Evolutionary conservation across 37 sponge, comb jelly and placozoan genomes (phyloP).

Genomic region (Eunapius fragilis): DNA sequence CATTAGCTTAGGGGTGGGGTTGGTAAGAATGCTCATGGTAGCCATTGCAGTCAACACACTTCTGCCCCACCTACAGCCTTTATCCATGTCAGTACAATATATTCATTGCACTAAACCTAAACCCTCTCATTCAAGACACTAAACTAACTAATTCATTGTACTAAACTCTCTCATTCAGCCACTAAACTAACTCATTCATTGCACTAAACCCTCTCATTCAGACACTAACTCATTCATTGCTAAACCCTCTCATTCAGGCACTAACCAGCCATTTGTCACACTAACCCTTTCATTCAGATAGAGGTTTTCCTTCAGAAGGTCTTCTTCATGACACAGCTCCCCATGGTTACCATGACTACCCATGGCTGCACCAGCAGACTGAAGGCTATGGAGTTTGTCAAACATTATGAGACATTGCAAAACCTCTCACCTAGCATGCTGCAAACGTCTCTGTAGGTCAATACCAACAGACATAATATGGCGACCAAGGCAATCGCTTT

Average conservation of each 20-base stretch:
- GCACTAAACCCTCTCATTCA: no score
- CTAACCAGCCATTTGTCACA: background rate
- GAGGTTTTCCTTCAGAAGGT: constrained; percentile 32
- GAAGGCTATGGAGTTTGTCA: background rate
- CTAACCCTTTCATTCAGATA: constrained; percentile 15
- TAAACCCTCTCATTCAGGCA: no score
- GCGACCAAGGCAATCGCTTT: background rate
- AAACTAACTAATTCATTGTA: background rate
- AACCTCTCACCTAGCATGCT: background rate
- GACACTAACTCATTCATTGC: no score
- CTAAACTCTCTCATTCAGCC: no score
- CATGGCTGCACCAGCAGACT: no score
- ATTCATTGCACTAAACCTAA: no score
- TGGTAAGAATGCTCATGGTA: no score
- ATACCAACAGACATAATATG: background rate
- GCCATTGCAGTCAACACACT: no score
- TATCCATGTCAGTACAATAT: no score
- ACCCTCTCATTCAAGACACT: background rate
- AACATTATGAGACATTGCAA: background rate
- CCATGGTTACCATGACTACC: background rate
- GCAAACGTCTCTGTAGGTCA: background rate
- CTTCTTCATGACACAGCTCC: constrained; percentile 20
- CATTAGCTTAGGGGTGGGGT: no score
- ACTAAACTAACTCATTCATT: no score
- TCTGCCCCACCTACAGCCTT: no score